phyloP scores from a whole-genome alignment of 2,113 vertebrate genomes.

The Xenus cinereus region DNA sequence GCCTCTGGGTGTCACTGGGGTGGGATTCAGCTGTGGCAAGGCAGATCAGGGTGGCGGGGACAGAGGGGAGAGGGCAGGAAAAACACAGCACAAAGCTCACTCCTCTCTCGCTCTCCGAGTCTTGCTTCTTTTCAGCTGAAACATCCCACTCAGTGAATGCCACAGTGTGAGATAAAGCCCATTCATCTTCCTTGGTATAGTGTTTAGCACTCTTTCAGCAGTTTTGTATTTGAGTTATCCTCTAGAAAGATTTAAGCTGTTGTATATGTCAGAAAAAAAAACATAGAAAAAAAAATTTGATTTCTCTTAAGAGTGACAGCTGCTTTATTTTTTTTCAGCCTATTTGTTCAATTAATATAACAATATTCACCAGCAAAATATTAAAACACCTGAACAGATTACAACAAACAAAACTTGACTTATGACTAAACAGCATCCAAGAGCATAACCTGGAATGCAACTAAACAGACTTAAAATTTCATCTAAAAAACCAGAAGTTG shows the following conservation, averaged over 20 bases:
- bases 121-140: not conserved
- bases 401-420: not conserved
- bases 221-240: not conserved
- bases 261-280: not conserved
- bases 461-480: not conserved
- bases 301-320: not conserved
- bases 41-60: not conserved
- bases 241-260: not conserved
- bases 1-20: not conserved
- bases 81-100: not conserved
- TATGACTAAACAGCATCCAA: not conserved
- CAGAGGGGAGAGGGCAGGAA: not conserved
- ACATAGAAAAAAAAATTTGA: not conserved
- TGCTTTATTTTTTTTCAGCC: not conserved
- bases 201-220: not conserved
- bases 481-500: not conserved
- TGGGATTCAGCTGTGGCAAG: not conserved
- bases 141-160: not conserved
- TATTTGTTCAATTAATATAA: not conserved
- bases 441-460: not conserved
- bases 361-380: not conserved
- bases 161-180: not conserved
- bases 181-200: not conserved
- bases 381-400: not conserved
- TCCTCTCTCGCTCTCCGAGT: not conserved